phyloP scores from a whole-genome alignment of 2,113 vertebrate genomes.

The Oryzias woworae region DNA sequence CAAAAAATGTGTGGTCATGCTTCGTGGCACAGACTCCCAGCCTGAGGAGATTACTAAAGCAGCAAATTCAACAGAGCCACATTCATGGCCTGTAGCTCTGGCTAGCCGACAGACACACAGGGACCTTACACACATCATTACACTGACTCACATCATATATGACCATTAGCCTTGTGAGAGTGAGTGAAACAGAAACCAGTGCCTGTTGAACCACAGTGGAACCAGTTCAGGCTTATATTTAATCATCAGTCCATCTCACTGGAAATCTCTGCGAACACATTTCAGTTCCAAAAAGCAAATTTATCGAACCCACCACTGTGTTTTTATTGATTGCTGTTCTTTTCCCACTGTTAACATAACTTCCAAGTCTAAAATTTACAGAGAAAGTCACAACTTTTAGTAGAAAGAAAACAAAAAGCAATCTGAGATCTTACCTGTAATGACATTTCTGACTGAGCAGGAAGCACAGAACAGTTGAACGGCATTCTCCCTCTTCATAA shows the following conservation, averaged over 20 bases:
- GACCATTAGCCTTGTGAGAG: constrained; percentile 19
- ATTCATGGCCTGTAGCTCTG: constrained; percentile 50
- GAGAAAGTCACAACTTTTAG: neutral
- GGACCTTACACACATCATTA: constrained; percentile 32
- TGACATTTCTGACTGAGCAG: constrained; percentile 29
- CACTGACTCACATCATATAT: constrained; percentile 39
- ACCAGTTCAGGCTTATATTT: constrained; percentile 51
- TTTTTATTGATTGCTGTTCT: constrained; percentile 42
- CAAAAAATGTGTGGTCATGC: constrained; percentile 67
- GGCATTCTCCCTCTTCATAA: constrained; percentile 2
- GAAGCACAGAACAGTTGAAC: constrained; percentile 29
- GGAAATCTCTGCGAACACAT: constrained; percentile 10
- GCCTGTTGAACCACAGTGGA: constrained; percentile 24
- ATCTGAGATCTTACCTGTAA: constrained; percentile 19
- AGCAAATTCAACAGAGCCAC: constrained; percentile 57
- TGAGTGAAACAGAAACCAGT: constrained; percentile 22
- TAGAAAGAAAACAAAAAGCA: constrained; percentile 19
- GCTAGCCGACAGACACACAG: constrained; percentile 19
- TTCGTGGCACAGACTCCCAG: constrained; percentile 57
- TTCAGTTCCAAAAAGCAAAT: constrained; percentile 13
- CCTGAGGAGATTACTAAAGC: constrained; percentile 72
- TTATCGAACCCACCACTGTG: constrained; percentile 21
- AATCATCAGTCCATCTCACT: constrained; percentile 20
- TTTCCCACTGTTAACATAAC: constrained; percentile 23
- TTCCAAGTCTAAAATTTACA: constrained; percentile 26